Evolutionary conservation across 2,888 invertebrate genomes (phyloP).

Genomic region (Xanthorhoe spadicearia): DNA sequence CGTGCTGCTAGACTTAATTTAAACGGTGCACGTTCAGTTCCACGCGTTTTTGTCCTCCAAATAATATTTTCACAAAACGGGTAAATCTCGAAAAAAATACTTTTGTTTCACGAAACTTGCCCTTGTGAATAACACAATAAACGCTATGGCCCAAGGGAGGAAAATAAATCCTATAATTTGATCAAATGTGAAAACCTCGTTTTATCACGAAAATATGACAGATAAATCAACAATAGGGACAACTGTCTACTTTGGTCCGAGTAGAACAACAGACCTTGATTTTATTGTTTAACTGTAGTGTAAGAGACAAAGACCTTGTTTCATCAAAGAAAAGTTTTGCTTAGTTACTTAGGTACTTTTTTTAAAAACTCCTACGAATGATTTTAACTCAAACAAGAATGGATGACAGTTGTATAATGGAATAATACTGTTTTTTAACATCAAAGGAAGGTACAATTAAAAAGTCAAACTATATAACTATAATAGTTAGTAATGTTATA

Average conservation of each 20-base stretch:
- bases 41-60: too few species aligned
- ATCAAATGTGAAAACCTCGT: conserved; percentile 2
- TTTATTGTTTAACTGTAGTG: too few species aligned
- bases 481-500: too few species aligned
- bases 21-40: too few species aligned
- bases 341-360: too few species aligned
- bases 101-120: background rate
- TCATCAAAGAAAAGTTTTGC: background rate
- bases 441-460: too few species aligned
- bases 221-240: conserved; percentile 13
- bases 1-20: too few species aligned
- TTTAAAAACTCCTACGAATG: too few species aligned
- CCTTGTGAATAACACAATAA: background rate
- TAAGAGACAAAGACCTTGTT: background rate
- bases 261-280: conserved; percentile 11
- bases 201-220: background rate
- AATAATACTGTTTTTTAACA: too few species aligned
- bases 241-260: conserved; percentile 6
- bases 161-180: conserved; percentile 4
- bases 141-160: background rate
- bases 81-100: background rate
- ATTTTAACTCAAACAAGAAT: too few species aligned
- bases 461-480: too few species aligned
- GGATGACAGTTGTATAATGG: too few species aligned
- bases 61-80: background rate